Percentiles rank a stretch among this genome's conserved stretches.
Conservation (phyloP, 2,888 invertebrate species). For the Axea sp. region DNA sequence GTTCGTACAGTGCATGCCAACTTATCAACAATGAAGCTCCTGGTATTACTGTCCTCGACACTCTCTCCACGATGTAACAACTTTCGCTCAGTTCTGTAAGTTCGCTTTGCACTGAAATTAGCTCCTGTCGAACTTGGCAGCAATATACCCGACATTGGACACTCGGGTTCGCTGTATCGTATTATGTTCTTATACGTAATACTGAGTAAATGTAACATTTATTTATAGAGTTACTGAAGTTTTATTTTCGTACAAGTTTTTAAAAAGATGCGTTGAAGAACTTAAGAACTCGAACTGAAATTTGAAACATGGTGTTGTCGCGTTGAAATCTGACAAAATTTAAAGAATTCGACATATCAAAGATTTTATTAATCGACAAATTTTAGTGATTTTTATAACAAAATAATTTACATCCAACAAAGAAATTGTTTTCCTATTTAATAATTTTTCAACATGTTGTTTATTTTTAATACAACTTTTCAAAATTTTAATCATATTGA, state of each 20-base stretch:
- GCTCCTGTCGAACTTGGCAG: slow-evolving; percentile 53
- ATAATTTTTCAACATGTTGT: too few relatives aligned
- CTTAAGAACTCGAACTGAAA: background rate
- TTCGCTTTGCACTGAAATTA: slow-evolving; percentile 53
- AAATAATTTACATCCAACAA: too few relatives aligned
- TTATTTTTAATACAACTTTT: too few relatives aligned
- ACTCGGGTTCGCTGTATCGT: slow-evolving; percentile 17
- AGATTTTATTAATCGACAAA: too few relatives aligned
- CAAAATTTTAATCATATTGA: too few relatives aligned
- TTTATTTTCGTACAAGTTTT: slow-evolving; percentile 17
- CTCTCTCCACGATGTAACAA: slow-evolving; percentile 55
- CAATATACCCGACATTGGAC: slow-evolving; percentile 28
- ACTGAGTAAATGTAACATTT: slow-evolving; percentile 41
- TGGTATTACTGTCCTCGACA: slow-evolving; percentile 52
- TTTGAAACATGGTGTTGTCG: background rate
- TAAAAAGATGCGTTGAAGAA: background rate
- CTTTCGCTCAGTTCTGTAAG: slow-evolving; percentile 55
- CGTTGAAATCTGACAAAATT: too few relatives aligned
- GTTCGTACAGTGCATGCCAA: slow-evolving; percentile 46
- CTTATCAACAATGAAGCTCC: slow-evolving; percentile 55
- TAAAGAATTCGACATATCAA: too few relatives aligned
- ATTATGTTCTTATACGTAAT: slow-evolving; percentile 40
- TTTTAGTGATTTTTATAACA: too few relatives aligned
- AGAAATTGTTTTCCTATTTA: too few relatives aligned
- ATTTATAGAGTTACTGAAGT: slow-evolving; percentile 24